A percentile compares a stretch with the other conserved stretches of the same genome.
Conservation (phyloP, 2,888 invertebrate genomes). For the Ormyrus rosae region DNA sequence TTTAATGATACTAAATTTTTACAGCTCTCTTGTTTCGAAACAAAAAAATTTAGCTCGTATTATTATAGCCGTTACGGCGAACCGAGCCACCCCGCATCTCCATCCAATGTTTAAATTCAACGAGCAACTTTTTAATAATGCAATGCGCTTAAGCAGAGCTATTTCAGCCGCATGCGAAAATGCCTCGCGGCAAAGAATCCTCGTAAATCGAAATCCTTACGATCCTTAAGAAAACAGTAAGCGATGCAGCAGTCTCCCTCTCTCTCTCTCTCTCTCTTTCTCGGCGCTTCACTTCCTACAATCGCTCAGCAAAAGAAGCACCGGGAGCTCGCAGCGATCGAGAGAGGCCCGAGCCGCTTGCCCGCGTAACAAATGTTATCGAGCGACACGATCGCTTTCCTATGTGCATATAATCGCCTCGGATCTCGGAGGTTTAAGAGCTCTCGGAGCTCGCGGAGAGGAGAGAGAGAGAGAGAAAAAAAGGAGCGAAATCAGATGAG, state of each 20-base stretch:
- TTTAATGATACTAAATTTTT: too few species aligned
- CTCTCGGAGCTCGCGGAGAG: neutral
- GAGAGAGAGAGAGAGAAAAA: neutral
- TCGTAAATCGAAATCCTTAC: slow-evolving; percentile 34
- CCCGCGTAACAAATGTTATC: slow-evolving; percentile 52
- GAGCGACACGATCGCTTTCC: slow-evolving; percentile 51
- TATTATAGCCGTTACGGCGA: too few species aligned
- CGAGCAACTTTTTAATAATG: too few species aligned
- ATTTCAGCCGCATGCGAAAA: too few species aligned
- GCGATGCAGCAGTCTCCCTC: slow-evolving; percentile 12
- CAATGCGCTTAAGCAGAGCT: too few species aligned
- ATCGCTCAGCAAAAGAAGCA: neutral
- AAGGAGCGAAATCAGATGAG: slow-evolving; percentile 37
- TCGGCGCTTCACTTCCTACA: slow-evolving; percentile 25
- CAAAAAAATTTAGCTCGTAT: too few species aligned
- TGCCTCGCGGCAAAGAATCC: slow-evolving; percentile 11
- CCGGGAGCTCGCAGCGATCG: too few species aligned
- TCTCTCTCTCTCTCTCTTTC: too few species aligned
- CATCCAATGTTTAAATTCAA: too few species aligned
- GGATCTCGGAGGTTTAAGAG: neutral
- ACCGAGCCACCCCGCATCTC: neutral
- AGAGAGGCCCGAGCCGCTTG: neutral
- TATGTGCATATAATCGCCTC: slow-evolving; percentile 49
- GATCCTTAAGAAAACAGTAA: slow-evolving; percentile 21
- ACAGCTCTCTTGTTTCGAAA: too few species aligned